phyloP scores from a whole-genome alignment of 2,888 invertebrate species.

The Drosophila mercatorum region DNA sequence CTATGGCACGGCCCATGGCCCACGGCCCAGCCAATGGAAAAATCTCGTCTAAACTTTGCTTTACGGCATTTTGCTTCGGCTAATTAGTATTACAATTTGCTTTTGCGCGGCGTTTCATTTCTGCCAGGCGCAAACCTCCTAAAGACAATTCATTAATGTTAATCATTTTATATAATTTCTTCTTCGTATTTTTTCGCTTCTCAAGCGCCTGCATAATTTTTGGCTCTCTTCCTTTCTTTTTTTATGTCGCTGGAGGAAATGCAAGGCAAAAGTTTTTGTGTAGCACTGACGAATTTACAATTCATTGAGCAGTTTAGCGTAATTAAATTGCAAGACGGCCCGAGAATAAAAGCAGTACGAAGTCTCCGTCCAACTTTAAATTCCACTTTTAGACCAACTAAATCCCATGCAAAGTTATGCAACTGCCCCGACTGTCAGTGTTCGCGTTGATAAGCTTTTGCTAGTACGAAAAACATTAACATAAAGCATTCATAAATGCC shows the following conservation, averaged over 20 bases:
- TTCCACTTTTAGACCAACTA: slow-evolving; percentile 16
- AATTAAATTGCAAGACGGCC: slow-evolving; percentile 73
- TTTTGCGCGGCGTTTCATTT: slow-evolving; percentile 54
- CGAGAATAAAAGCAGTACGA: slow-evolving; percentile 47
- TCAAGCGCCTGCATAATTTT: slow-evolving; percentile 61
- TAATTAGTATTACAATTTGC: slow-evolving; percentile 80
- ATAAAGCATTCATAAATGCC: slow-evolving; percentile 68
- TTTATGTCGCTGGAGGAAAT: slow-evolving; percentile 28
- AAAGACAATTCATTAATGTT: slow-evolving; percentile 77
- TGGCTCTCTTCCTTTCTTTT: slow-evolving; percentile 11
- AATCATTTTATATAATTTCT: slow-evolving; percentile 73
- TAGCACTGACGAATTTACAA: slow-evolving; percentile 66
- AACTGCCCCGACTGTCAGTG: slow-evolving; percentile 14
- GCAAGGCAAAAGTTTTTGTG: slow-evolving; percentile 58
- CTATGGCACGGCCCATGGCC: slow-evolving; percentile 13
- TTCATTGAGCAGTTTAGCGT: slow-evolving; percentile 79
- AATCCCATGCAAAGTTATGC: slow-evolving; percentile 59
- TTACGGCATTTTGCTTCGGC: slow-evolving; percentile 62
- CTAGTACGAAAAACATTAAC: slow-evolving; percentile 49
- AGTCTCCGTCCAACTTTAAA: slow-evolving; percentile 18
- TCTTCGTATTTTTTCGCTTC: slow-evolving; percentile 41
- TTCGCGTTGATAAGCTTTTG: slow-evolving; percentile 5
- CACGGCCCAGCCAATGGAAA: slow-evolving; percentile 13
- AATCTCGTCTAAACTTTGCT: slow-evolving; percentile 68
- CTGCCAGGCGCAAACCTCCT: slow-evolving; percentile 40